Base-by-base conservation (phyloP, 2,797 vertebrate species). In the Meriones psammophilus region DNA sequence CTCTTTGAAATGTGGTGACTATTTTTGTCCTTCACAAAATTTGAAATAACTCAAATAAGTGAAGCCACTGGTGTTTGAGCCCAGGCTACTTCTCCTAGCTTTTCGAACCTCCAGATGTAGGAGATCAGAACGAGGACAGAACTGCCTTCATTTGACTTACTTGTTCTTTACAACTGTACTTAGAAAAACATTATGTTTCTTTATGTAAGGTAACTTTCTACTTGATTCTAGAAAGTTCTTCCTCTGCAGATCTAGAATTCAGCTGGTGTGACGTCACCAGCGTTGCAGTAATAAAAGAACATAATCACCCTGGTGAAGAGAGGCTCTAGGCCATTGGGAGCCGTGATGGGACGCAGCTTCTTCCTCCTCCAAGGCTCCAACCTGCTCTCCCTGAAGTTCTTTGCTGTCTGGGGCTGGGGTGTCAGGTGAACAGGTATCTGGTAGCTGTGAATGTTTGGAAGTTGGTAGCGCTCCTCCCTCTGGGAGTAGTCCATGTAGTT, bases 401-500 rank as follows among this genome's bases (percentile, higher is more conserved):
- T 98, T 15, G 98, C 98, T 94, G 74, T 98, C 90, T 5, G 80
- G 30, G 15, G 90, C 0, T 97, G 98, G 26, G 98, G 97, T 24
- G 98, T 97, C 0, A 99, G 99, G 4, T 99, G 99, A 91, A 98
- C 98, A 0, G 99, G 99, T 39, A 98, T 98, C 92, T 98, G 78
- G 0, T 98, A 98, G 92, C 97, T 99, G 92, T 98, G 99, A 96
- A 99, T 98, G 92, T 99, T 98, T 0, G 99, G 99, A 88, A 99
- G 99, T 33, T 98, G 98, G 94, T 99, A 99, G 0, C 98, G 98
- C 0, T 99, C 99, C 71, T 98, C 81, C 12, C 97, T 98, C 3
- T 83, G 89, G 73, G 98, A 93, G 81, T 97, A 95, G 54, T 99
- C 98, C 92, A 87, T 18, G 0, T 97, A 93, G 39, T 95, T 98